Conservation (phyloP, 2,888 invertebrate species). For the Cosmopolites sordidus region DNA sequence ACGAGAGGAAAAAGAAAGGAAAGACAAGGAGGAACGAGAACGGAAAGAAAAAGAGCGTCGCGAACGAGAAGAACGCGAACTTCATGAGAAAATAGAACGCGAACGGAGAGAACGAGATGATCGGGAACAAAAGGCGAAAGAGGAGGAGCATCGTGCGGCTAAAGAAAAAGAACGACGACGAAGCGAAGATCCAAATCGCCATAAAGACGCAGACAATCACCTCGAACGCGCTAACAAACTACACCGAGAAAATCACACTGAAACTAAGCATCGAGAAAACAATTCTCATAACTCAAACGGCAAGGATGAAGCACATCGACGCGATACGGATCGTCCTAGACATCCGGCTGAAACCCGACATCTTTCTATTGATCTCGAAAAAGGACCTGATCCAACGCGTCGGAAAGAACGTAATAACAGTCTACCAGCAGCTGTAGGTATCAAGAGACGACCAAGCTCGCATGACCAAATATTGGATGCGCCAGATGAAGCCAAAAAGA, state of each 20-base stretch:
- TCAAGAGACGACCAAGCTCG: slow-evolving; percentile 73
- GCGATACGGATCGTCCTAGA: slow-evolving; percentile 48
- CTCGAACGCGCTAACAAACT: slow-evolving; percentile 47
- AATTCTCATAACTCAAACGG: slow-evolving; percentile 37
- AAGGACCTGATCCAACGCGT: slow-evolving; percentile 45
- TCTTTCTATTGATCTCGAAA: slow-evolving; percentile 51
- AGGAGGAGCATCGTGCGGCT: slow-evolving; percentile 10
- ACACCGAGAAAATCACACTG: slow-evolving; percentile 53
- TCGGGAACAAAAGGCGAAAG: slow-evolving; percentile 36
- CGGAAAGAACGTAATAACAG: slow-evolving; percentile 61
- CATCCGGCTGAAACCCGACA: slow-evolving; percentile 48
- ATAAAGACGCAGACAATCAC: slow-evolving; percentile 46
- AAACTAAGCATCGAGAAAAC: slow-evolving; percentile 40
- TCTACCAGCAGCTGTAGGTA: slow-evolving; percentile 60
- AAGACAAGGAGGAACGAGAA: slow-evolving; percentile 35
- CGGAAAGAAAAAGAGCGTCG: slow-evolving; percentile 34
- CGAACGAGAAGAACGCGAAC: slow-evolving; percentile 39
- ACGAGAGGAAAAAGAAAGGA: slow-evolving; percentile 41
- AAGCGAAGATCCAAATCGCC: slow-evolving; percentile 35
- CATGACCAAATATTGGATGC: slow-evolving; percentile 61
- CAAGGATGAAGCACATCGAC: slow-evolving; percentile 23
- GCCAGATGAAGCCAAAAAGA: slow-evolving; percentile 58
- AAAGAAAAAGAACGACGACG: slow-evolving; percentile 41
- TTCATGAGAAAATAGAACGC: slow-evolving; percentile 20
- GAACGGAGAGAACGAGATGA: slow-evolving; percentile 31